Evolutionary conservation across 64 coral and sea anemone genomes (phyloP).

Genomic region (Trachythela sp.): DNA sequence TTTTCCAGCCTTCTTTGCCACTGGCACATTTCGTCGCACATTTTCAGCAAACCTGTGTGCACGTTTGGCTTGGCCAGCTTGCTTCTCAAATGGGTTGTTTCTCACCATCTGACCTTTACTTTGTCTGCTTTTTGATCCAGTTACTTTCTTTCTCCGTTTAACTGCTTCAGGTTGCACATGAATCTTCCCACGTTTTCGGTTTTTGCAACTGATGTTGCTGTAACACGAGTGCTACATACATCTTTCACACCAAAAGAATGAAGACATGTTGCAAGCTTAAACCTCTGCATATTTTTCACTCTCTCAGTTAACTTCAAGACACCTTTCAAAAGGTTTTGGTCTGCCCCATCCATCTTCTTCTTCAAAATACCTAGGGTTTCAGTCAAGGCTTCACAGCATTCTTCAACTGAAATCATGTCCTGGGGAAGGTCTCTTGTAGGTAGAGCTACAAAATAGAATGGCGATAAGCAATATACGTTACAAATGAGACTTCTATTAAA

Average conservation of each 20-base stretch:
- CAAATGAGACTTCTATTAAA: neutral
- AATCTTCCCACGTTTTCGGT: neutral
- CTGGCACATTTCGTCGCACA: neutral
- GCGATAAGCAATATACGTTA: neutral
- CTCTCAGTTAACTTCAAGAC: neutral
- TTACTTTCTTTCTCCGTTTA: neutral
- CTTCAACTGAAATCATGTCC: too few relatives aligned
- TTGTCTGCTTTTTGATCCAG: neutral
- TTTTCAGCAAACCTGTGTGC: neutral
- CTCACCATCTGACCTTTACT: neutral
- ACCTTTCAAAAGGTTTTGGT: neutral
- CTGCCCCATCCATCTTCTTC: neutral
- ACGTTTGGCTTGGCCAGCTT: neutral
- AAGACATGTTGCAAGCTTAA: neutral
- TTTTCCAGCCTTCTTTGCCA: neutral
- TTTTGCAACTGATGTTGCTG: neutral
- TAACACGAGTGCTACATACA: neutral
- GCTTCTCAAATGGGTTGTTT: neutral
- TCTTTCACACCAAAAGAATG: neutral
- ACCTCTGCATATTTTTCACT: neutral
- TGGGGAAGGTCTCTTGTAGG: too few relatives aligned
- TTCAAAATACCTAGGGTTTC: too few relatives aligned
- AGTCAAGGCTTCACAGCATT: too few relatives aligned
- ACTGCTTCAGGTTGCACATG: neutral
- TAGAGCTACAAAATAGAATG: too few relatives aligned